phyloP scores from a whole-genome alignment of 2,888 invertebrate species.

The Drosophila greeni region DNA sequence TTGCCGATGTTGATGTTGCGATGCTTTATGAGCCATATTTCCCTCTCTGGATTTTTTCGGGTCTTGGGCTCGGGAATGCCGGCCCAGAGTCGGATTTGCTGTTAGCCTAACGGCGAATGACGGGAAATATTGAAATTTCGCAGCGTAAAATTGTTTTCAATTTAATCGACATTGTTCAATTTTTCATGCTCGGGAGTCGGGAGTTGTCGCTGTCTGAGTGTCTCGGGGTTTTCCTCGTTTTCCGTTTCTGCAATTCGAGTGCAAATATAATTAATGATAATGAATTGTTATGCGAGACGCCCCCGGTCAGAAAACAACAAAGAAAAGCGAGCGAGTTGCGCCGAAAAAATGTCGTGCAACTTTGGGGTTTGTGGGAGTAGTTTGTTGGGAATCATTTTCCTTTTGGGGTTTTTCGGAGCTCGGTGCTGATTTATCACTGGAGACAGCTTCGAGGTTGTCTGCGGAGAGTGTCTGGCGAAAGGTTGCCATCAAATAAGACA shows the following conservation, averaged over 20 bases:
- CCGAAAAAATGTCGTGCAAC: slow-evolving; percentile 62
- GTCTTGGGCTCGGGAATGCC: slow-evolving; percentile 23
- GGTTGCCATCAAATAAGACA: slow-evolving; percentile 49
- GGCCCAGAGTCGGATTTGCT: slow-evolving; percentile 10
- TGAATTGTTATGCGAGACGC: slow-evolving; percentile 66
- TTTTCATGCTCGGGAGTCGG: slow-evolving; percentile 55
- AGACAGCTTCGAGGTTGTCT: slow-evolving; percentile 28
- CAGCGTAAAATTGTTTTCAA: slow-evolving; percentile 66
- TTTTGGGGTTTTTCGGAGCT: slow-evolving; percentile 38
- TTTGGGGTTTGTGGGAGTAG: slow-evolving; percentile 40
- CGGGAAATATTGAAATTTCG: slow-evolving; percentile 69
- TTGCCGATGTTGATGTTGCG: slow-evolving; percentile 61
- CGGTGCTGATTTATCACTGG: slow-evolving; percentile 66
- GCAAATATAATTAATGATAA: slow-evolving; percentile 74
- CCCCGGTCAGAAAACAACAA: slow-evolving; percentile 22
- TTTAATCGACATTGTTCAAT: slow-evolving; percentile 63
- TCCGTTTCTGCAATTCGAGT: slow-evolving; percentile 45
- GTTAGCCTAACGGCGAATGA: slow-evolving; percentile 59
- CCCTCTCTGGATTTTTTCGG: slow-evolving; percentile 10
- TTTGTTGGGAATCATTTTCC: slow-evolving; percentile 25
- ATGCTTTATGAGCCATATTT: slow-evolving; percentile 68
- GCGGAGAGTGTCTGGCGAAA: slow-evolving; percentile 56
- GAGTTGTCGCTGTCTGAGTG: slow-evolving; percentile 5
- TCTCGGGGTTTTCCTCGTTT: slow-evolving; percentile 5
- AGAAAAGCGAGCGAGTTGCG: not conserved